A percentile compares a stretch with the other conserved stretches of the same genome.
These are phyloP conservation scores for Metopia argyrocephala DNA, from an alignment of 2,888 invertebrate genomes.

Conservation along the genomic window DNA sequence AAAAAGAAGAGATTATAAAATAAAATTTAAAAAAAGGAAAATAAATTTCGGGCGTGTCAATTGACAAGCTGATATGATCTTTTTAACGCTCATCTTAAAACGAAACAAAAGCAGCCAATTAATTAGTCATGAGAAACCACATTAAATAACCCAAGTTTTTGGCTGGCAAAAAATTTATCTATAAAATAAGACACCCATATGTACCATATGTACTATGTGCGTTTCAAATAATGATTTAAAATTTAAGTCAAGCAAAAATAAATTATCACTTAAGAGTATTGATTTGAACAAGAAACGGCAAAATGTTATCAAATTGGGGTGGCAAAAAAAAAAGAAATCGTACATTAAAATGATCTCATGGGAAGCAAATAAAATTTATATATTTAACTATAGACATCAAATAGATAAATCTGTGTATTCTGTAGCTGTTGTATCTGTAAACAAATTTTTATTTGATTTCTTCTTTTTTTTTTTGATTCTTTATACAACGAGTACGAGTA, in stretches of 20 bases:
- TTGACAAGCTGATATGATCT: constrained; percentile 27
- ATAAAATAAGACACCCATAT: too few species aligned
- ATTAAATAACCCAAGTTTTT: constrained; percentile 43
- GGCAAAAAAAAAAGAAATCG: constrained; percentile 26
- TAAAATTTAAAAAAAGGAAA: too few species aligned
- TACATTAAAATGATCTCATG: constrained; percentile 52
- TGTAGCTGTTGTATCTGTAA: not conserved
- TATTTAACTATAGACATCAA: not conserved
- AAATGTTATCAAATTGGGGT: constrained; percentile 17
- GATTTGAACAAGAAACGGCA: constrained; percentile 16
- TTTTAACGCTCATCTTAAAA: not conserved
- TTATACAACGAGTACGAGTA: too few species aligned
- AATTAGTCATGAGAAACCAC: constrained; percentile 62
- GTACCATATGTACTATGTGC: too few species aligned
- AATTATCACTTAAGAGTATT: constrained; percentile 42
- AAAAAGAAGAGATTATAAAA: too few species aligned
- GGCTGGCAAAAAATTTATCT: too few species aligned
- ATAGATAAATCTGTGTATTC: not conserved
- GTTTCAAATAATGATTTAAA: not conserved
- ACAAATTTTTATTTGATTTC: constrained; percentile 4
- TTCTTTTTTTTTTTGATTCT: too few species aligned
- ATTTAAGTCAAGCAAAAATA: constrained; percentile 4
- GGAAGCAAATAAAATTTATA: constrained; percentile 30
- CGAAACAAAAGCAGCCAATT: not conserved
- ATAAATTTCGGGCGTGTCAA: constrained; percentile 45